Base-by-base conservation (phyloP, 1,140 invertebrate species). In the Anastrepha obliqua region DNA sequence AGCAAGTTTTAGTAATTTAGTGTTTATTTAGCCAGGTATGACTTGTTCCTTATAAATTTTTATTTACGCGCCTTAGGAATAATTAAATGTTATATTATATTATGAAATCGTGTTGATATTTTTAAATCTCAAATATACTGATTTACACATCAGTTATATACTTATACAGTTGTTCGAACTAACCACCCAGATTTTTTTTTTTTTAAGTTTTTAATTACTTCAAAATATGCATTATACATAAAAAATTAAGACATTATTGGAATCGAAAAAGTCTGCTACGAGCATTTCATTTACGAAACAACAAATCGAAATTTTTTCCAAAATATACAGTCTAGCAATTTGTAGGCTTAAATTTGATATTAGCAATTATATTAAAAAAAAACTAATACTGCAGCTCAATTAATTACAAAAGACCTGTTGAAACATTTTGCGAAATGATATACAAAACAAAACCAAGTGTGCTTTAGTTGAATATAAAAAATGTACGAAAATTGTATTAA, bases 251-350 rank as follows among this genome's bases (percentile, higher is more conserved):
- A 8, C 17, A 5, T 17, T n/a, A 55, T 81, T 81, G 44, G 74
- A 20, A 81, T 17, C n/a, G 15, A 81, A 81, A 81, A 58, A 81
- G 74, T 58, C 74, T 81, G 74, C 17, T 55, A 51, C 13, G 47
- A 51, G 17, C 47, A 81, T 29, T 51, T 44, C 74, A 81, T 81
- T 81, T 81, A 81, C 55, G 6, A 29, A 9, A 70, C 11, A 44
- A 17, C n/a, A 78, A 51, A n/a, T 4, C 2, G 3, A 20, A 78
- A 51, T 51, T 78, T 20, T 55, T 55, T 55, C 11, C 51, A 8
- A 55, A 55, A 55, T 55, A 55, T 55, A 55, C 11, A 55, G 51
- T 55, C 51, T 29, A 29, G 29, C 29, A 29, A 29, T 29, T 29
- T 29, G 29, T 29, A 67, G 13, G 64, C 29, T 13, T 39, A 74